Base-by-base conservation (phyloP, 2,888 invertebrate genomes). In the Orchesellides sinensis region DNA sequence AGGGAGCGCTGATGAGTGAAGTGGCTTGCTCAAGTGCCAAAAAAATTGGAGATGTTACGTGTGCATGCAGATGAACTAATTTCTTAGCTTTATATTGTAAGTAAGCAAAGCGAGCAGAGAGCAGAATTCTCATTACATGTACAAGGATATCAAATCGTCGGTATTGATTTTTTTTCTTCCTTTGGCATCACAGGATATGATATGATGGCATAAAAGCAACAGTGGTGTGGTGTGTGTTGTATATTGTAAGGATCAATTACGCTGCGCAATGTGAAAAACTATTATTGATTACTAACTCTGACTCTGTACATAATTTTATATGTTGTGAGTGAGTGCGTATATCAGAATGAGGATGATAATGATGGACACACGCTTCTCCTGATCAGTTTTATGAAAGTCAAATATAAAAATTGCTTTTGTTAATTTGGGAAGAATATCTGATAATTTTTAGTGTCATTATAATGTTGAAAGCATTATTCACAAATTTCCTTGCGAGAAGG, bases 1-100 rank as follows among this genome's bases (percentile, higher is more conserved):
- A 77, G 77, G 59, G 77, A 63, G 68, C 63, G 70, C 70, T 79
- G 79, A 79, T 72, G 79, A 79, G 79, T 79, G 79, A 79, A 72
- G 79, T 79, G 65, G 69, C 63, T 79, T 72, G 79, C 72, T 79
- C 79, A 79, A 79, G 72, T 79, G 79, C 72, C 79, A 79, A 79
- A 79, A 77, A 72, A 79, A 79, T 54, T 72, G 72, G 72, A 65
- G 70, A 72, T 70, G 68, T 45, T 61, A 61, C 59, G 75, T 59
- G 23, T 35, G 68, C 66, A 78, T 78, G 78, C 54, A 78, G 69
- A 78, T 78, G 69, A 70, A 78, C 78, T 78, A 78, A 78, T 78
- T 78, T 78, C 66, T 70, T 45, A 49, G 32, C 45, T 70, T 70
- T 70, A 29, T 59, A 61, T 49, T 77, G 56, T 56, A 66, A n/a